phyloP scores from a whole-genome alignment of 2,113 vertebrate species.

The Tauraco erythrolophus region DNA sequence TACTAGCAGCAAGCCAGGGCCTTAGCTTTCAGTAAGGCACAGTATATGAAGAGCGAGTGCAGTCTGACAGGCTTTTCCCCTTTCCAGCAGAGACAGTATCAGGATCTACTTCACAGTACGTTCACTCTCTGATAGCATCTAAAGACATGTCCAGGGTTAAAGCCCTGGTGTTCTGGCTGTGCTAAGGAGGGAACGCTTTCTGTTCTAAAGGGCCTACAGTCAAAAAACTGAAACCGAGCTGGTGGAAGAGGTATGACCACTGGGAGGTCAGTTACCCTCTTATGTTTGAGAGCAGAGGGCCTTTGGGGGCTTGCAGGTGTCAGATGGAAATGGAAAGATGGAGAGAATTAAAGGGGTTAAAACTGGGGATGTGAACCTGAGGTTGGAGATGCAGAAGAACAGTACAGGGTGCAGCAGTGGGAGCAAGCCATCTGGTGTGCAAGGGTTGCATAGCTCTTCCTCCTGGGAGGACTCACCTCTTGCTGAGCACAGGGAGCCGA shows the following conservation, averaged over 20 bases:
- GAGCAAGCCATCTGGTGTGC: background rate
- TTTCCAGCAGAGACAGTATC: background rate
- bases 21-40: background rate
- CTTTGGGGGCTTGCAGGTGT: background rate
- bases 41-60: rapidly evolving
- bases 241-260: background rate
- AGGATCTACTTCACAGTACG: background rate
- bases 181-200: background rate
- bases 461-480: background rate
- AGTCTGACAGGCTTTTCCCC: background rate
- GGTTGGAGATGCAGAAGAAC: background rate
- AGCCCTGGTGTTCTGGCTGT: background rate
- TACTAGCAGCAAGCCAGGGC: background rate
- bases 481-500: background rate
- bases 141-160: background rate
- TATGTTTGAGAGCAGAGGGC: background rate
- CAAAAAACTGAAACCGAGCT: background rate
- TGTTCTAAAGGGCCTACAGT: background rate
- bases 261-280: background rate
- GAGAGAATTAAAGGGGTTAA: background rate
- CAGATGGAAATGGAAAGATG: background rate
- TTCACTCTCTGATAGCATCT: background rate
- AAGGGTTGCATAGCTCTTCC: background rate
- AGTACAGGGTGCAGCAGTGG: background rate
- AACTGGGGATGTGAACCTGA: background rate